A percentile compares a stretch with the other conserved stretches of the same genome.
These are phyloP conservation scores for Myripristis murdjan DNA, from an alignment of 2,797 vertebrate species.

Conservation along the genomic window DNA sequence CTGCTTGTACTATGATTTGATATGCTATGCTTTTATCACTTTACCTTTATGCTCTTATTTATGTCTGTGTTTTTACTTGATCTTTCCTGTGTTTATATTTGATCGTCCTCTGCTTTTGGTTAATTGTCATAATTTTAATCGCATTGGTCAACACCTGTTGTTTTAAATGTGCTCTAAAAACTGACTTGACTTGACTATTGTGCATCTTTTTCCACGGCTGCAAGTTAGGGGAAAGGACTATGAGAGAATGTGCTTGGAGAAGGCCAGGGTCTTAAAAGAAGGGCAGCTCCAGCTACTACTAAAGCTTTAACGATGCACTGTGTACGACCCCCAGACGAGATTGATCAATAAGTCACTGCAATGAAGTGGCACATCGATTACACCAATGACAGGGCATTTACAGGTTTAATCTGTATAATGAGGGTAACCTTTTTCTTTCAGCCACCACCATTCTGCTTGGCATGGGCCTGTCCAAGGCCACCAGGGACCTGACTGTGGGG, in stretches of 20 bases:
- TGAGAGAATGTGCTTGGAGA: slow-evolving; percentile 18
- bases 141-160: too few species aligned
- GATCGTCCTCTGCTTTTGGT: too few species aligned
- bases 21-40: too few species aligned
- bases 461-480: slow-evolving; percentile 56
- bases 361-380: slow-evolving; percentile 88
- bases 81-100: too few species aligned
- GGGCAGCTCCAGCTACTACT: slow-evolving; percentile 48
- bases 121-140: too few species aligned
- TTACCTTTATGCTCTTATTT: too few species aligned
- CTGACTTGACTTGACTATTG: too few species aligned
- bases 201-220: background rate
- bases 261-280: slow-evolving; percentile 35
- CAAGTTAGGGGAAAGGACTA: slow-evolving; percentile 8
- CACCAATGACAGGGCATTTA: slow-evolving; percentile 85
- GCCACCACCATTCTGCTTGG: slow-evolving; percentile 71
- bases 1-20: too few species aligned
- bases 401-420: slow-evolving; percentile 89
- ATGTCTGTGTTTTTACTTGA: too few species aligned
- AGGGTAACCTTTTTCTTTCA: slow-evolving; percentile 84
- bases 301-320: slow-evolving; percentile 77
- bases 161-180: too few species aligned
- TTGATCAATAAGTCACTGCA: slow-evolving; percentile 86
- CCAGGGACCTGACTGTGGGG: slow-evolving; percentile 32
- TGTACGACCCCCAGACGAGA: slow-evolving; percentile 75